Evolutionary conservation across 1,140 invertebrate species (phyloP), one percentile per base, ranked within the genome.

Genomic region (Stenopsyche tienmushanensis): DNA sequence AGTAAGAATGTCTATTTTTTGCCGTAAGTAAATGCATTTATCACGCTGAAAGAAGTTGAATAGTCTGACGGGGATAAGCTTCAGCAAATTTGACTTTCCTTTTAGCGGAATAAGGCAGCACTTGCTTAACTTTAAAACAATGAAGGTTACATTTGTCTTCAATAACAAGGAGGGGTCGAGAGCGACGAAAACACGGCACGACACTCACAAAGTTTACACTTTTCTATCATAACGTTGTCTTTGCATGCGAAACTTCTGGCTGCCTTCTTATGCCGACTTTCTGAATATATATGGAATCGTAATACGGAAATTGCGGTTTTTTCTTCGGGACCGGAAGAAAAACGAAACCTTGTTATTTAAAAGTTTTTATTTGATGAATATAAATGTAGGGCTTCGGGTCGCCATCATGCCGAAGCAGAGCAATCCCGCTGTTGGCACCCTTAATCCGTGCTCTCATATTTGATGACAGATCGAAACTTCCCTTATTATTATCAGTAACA

Each of bases 61-160:
- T 5, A 15, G 17, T 9, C 5, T 20, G 10, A 47, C 44, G 44
- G 44, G 44, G 44, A 47, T 47, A 47, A 47, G 44, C 44, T 47
- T 5, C 18, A 5, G 17, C 44, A 47, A 24, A 60, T 60, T 60
- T 60, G 57, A 60, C 57, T 60, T 60, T 60, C 57, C 57, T 54
- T 64, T 64, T 64, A 54, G 25, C 62, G 18, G 62, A 26, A 44
- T 55, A 21, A 44, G 42, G 52, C 59, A 52, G 20, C 25, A 41
- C 52, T 44, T 49, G 34, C 39, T 53, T 64, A 54, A 39, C 34
- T 55, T 49, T 21, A 39, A 54, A 64, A 64, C 62, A 54, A 54
- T 44, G 49, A 53, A 42, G 62, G 62, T 64, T 52, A 62, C 59
- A 50, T 50, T 47, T 25, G 47, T 62, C 59, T 26, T 26, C 59